Percentiles rank a stretch among this genome's conserved stretches.
Conservation (phyloP, 2,888 invertebrate species). For the Punctoribates punctum region DNA sequence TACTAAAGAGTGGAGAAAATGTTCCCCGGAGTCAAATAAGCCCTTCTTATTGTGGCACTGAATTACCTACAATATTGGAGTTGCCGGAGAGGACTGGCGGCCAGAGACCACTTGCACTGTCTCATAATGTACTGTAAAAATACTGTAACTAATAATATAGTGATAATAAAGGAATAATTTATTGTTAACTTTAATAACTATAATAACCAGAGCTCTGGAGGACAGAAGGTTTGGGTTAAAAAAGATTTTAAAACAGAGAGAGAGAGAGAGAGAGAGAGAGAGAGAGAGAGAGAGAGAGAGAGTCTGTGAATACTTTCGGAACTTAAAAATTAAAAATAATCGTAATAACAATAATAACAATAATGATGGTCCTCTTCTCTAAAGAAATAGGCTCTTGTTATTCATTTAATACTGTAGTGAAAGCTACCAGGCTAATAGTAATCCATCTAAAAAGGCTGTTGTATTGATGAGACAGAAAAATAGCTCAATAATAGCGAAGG, state of each 20-base stretch:
- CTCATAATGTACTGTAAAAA: background rate
- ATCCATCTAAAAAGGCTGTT: slow-evolving; percentile 10
- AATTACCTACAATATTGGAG: background rate
- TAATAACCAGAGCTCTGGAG: background rate
- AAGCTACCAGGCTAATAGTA: background rate
- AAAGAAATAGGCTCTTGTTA: no score
- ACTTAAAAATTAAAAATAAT: slow-evolving; percentile 10
- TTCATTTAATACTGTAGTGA: no score
- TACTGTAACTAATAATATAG: slow-evolving; percentile 10
- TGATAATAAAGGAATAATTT: slow-evolving; percentile 16
- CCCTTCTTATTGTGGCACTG: background rate
- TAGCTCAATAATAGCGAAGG: background rate
- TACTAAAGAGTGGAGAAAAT: slow-evolving; percentile 8
- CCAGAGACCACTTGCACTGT: no score
- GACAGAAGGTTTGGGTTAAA: no score
- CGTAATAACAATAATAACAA: background rate
- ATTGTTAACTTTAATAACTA: slow-evolving; percentile 12
- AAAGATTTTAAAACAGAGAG: no score
- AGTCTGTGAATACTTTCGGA: background rate
- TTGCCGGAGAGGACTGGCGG: no score
- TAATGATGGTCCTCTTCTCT: background rate
- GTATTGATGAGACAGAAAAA: slow-evolving; percentile 3
- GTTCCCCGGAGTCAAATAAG: slow-evolving; percentile 2
- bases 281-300: no score
- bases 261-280: no score